phyloP scores from a whole-genome alignment of 2,113 vertebrate genomes.

The Crotalus helleri region DNA sequence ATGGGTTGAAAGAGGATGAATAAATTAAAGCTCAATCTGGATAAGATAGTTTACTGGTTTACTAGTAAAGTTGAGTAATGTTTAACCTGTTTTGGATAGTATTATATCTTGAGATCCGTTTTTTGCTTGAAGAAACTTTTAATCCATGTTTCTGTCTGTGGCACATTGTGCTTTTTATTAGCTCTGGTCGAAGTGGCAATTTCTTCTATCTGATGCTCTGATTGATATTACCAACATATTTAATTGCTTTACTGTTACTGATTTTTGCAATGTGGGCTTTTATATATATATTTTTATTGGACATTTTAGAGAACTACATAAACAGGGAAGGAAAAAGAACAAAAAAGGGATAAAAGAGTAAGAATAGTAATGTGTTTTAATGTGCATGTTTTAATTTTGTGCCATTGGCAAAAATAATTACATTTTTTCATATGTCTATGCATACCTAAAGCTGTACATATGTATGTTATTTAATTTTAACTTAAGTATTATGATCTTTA shows the following conservation, averaged over 20 bases:
- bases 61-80: not conserved
- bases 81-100: not conserved
- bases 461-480: not conserved
- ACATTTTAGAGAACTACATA: not conserved
- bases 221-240: not conserved
- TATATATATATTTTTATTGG: not conserved
- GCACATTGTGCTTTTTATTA: not conserved
- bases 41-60: not conserved
- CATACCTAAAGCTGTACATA: not conserved
- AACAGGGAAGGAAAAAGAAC: not conserved
- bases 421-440: not conserved
- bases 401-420: not conserved
- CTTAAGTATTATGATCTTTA: not conserved
- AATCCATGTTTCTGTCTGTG: not conserved
- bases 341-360: not conserved
- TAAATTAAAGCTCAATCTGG: not conserved
- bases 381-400: not conserved
- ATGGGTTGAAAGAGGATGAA: not conserved
- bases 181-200: not conserved
- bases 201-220: not conserved
- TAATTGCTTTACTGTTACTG: not conserved
- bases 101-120: not conserved
- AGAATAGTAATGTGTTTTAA: not conserved
- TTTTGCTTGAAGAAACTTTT: not conserved
- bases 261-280: not conserved